Percentiles rank a stretch among this genome's conserved stretches.
These are phyloP conservation scores for Nyctalus aviator DNA, from an alignment of 2,797 vertebrate genomes.

Conservation along the genomic window DNA sequence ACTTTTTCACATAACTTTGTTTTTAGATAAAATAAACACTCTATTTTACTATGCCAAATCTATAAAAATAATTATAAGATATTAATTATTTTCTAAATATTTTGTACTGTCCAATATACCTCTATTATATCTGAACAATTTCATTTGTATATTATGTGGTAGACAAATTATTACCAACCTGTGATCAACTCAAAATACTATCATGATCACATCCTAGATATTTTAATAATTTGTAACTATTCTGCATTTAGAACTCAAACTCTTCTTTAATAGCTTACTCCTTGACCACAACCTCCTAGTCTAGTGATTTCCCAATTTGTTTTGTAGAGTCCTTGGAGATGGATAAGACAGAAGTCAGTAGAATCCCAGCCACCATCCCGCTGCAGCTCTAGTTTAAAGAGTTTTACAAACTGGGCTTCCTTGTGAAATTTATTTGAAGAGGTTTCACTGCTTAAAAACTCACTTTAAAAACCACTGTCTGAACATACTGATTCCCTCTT, in stretches of 20 bases:
- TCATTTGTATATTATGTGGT: not conserved
- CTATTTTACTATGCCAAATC: conserved; percentile 43
- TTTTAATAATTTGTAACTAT: conserved; percentile 42
- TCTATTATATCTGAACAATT: conserved; percentile 51
- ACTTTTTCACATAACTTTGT: conserved; percentile 29
- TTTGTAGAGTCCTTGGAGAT: not conserved
- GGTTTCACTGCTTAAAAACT: conserved; percentile 1
- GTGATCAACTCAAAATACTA: conserved; percentile 22
- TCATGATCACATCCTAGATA: not conserved
- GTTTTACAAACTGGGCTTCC: conserved; percentile 23
- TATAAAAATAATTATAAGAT: conserved; percentile 46
- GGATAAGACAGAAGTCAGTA: not conserved
- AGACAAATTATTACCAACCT: conserved; percentile 50
- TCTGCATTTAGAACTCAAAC: conserved; percentile 59
- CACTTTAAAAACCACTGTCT: not conserved
- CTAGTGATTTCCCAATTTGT: not conserved
- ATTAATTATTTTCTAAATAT: conserved; percentile 27
- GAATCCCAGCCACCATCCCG: not conserved
- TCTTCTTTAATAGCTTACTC: conserved; percentile 3
- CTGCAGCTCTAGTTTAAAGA: conserved; percentile 37
- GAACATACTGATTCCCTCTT: conserved; percentile 27
- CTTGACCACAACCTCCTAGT: not conserved
- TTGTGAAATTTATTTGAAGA: conserved; percentile 42
- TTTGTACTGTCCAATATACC: conserved; percentile 12
- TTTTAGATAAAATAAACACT: conserved; percentile 64